These are phyloP conservation scores for Dascyllus trimaculatus DNA, from an alignment of 2,113 vertebrate species.

Conservation along the genomic window DNA sequence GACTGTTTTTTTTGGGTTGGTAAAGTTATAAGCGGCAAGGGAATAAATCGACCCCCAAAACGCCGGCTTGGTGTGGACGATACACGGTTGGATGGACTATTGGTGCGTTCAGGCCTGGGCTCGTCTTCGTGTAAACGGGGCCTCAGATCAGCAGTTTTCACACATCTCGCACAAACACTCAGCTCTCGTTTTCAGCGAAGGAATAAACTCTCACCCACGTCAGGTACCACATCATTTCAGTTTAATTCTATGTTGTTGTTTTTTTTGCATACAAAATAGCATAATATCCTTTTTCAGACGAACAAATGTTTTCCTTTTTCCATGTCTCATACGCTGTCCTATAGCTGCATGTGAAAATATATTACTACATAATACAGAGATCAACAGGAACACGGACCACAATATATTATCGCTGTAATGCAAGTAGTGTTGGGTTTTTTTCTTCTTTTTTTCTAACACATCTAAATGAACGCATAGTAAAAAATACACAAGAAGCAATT, in stretches of 20 bases:
- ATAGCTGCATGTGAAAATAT: constrained; percentile 88
- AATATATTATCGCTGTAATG: constrained; percentile 86
- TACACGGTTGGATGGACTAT: too few relatives aligned
- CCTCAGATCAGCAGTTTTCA: too few relatives aligned
- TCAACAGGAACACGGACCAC: constrained; percentile 74
- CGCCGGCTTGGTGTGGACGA: too few relatives aligned
- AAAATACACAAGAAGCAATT: constrained; percentile 76
- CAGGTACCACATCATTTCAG: constrained; percentile 77
- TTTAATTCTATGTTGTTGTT: constrained; percentile 82
- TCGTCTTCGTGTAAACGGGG: too few relatives aligned
- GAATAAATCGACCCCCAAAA: too few relatives aligned
- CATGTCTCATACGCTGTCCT: constrained; percentile 73
- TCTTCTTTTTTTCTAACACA: constrained; percentile 44
- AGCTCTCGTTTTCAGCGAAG: too few relatives aligned
- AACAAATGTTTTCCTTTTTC: constrained; percentile 75
- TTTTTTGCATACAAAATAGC: constrained; percentile 82
- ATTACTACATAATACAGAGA: constrained; percentile 87
- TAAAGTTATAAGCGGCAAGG: too few relatives aligned
- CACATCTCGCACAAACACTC: too few relatives aligned
- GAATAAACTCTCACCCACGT: background rate
- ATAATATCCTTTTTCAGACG: constrained; percentile 73
- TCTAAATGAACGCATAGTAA: constrained; percentile 67
- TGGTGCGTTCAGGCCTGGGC: too few relatives aligned
- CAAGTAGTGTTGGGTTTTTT: constrained; percentile 69
- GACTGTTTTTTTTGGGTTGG: too few relatives aligned